A percentile compares a stretch with the other conserved stretches of the same genome.
These are phyloP conservation scores for Aphelinus atriplicis DNA, from an alignment of 1,140 invertebrate species.

Conservation along the genomic window DNA sequence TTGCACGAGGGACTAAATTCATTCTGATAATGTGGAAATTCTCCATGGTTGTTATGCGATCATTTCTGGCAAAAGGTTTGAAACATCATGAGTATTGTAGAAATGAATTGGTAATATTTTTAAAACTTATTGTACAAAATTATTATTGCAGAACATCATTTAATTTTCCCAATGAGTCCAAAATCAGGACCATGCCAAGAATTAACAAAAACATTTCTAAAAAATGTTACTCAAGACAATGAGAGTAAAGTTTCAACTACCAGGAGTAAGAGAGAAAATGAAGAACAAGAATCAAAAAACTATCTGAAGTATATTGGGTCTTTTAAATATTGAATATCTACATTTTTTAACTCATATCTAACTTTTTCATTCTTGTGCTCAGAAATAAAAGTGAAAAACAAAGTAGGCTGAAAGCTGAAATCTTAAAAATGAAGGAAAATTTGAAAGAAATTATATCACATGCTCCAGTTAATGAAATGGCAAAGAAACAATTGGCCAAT, in stretches of 20 bases:
- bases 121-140: conserved; percentile 12
- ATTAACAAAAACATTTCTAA: conserved; percentile 44
- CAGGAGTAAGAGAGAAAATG: conserved; percentile 36
- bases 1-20: conserved; percentile 55
- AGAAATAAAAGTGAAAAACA: conserved; percentile 41
- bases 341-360: no score
- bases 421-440: conserved; percentile 47
- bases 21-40: conserved; percentile 56
- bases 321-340: no score
- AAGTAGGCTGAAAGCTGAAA: conserved; percentile 40
- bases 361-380: conserved; percentile 23
- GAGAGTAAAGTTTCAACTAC: conserved; percentile 25
- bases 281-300: conserved; percentile 38
- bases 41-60: conserved; percentile 48
- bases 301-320: conserved; percentile 42
- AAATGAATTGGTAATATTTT: conserved; percentile 27
- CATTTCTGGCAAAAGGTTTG: conserved; percentile 44
- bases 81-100: conserved; percentile 23
- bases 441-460: conserved; percentile 32
- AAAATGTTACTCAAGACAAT: conserved; percentile 37
- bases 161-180: conserved; percentile 39
- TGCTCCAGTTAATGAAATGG: conserved; percentile 45
- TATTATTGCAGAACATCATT: conserved; percentile 29
- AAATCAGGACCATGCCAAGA: conserved; percentile 39
- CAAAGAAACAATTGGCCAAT: conserved; percentile 48